A percentile compares a stretch with the other conserved stretches of the same genome.
phyloP scores from a whole-genome alignment of 2,113 vertebrate species.

The Numida meleagris region DNA sequence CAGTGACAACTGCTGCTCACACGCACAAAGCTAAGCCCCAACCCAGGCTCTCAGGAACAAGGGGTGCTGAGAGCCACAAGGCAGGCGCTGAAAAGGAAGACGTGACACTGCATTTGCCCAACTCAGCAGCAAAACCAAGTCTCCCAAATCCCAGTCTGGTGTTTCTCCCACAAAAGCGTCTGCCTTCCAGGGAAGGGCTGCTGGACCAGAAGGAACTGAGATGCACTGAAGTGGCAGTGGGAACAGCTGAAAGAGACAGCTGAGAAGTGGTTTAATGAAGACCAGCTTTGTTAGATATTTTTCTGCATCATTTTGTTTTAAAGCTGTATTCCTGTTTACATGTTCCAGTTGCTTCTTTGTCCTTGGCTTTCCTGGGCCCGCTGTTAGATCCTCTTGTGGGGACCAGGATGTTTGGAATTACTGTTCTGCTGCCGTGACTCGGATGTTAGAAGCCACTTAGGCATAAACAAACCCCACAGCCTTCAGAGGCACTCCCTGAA shows the following conservation, averaged over 20 bases:
- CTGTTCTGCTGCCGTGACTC: conserved; percentile 41
- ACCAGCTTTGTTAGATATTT: conserved; percentile 41
- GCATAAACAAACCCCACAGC: conserved; percentile 30
- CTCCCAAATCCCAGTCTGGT: neutral
- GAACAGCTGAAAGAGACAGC: neutral
- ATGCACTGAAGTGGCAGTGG: neutral
- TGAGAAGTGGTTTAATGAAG: conserved; percentile 33
- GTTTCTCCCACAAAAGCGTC: conserved; percentile 18
- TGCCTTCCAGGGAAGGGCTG: neutral
- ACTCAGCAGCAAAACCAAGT: conserved; percentile 4
- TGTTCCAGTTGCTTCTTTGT: neutral
- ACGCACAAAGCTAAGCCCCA: neutral
- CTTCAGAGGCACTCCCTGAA: neutral
- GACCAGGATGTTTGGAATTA: conserved; percentile 64
- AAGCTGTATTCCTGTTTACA: conserved; percentile 51
- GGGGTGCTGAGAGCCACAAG: neutral
- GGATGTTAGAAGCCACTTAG: neutral
- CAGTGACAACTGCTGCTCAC: neutral
- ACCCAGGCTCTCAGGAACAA: neutral
- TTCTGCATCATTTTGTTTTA: conserved; percentile 47
- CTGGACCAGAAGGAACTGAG: neutral
- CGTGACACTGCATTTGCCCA: neutral
- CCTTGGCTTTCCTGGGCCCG: conserved; percentile 56
- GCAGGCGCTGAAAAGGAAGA: neutral
- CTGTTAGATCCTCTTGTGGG: neutral